These are phyloP conservation scores for Caracal caracal DNA, from an alignment of 2,113 vertebrate genomes.

Conservation along the genomic window DNA sequence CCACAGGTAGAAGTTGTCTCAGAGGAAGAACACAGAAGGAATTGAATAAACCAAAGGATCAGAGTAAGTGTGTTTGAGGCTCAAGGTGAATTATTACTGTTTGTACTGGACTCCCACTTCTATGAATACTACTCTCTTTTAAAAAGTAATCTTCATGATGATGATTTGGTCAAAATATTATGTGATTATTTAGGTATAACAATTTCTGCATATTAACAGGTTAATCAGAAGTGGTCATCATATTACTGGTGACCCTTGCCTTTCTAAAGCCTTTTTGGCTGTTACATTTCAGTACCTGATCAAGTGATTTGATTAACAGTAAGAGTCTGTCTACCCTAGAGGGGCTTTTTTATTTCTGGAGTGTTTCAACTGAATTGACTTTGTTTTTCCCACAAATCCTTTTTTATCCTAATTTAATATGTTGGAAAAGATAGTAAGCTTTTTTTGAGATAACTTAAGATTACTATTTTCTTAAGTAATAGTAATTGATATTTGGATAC, in stretches of 20 bases:
- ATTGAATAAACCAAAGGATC: neutral
- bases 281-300: neutral
- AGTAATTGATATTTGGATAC: neutral
- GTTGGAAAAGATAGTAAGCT: neutral
- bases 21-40: neutral
- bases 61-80: neutral
- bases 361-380: neutral
- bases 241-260: neutral
- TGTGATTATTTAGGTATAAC: neutral
- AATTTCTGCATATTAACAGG: neutral
- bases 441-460: neutral
- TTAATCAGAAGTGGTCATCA: neutral
- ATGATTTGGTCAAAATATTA: neutral
- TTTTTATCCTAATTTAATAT: neutral
- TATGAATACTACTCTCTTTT: neutral
- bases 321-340: neutral
- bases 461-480: neutral
- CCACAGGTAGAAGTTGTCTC: neutral
- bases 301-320: neutral
- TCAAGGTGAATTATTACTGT: neutral
- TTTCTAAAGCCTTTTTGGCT: constrained; percentile 3
- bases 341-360: neutral
- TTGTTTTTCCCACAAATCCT: neutral
- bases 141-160: neutral
- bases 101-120: neutral